phyloP scores from a whole-genome alignment of 2,113 vertebrate species.

The Martes martes region DNA sequence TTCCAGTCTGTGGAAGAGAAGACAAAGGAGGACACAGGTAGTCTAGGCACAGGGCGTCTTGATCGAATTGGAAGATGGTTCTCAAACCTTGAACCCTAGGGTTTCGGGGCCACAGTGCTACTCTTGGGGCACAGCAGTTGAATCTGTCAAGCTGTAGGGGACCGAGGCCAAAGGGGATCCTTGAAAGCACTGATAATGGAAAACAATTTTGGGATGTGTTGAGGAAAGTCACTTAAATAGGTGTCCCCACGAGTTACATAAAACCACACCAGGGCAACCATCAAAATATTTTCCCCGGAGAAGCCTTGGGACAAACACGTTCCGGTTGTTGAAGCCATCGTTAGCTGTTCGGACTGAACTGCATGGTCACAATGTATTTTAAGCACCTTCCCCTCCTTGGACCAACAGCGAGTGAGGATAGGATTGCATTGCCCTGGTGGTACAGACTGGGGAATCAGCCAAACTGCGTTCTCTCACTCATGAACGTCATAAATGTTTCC shows the following conservation, averaged over 20 bases:
- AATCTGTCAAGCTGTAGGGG: neutral
- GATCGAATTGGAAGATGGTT: neutral
- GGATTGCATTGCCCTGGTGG: neutral
- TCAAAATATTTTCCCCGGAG: neutral
- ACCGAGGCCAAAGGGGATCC: neutral
- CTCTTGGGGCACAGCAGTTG: neutral
- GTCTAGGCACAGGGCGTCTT: neutral
- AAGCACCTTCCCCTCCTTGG: neutral
- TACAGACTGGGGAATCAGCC: too few species aligned
- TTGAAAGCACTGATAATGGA: neutral
- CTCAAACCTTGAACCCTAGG: neutral
- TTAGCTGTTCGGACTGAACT: rapidly evolving
- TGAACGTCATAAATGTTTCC: neutral
- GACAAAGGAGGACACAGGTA: neutral
- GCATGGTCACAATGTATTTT: neutral
- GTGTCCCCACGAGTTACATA: neutral
- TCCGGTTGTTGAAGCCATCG: rapidly evolving
- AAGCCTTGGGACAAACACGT: neutral
- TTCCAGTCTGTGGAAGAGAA: neutral
- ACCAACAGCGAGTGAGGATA: neutral
- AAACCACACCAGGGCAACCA: neutral
- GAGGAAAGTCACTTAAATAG: neutral
- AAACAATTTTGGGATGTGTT: neutral
- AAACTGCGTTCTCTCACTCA: neutral
- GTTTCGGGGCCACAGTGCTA: rapidly evolving